phyloP scores from a whole-genome alignment of 2,888 invertebrate species.

The Conomelus anceps region DNA sequence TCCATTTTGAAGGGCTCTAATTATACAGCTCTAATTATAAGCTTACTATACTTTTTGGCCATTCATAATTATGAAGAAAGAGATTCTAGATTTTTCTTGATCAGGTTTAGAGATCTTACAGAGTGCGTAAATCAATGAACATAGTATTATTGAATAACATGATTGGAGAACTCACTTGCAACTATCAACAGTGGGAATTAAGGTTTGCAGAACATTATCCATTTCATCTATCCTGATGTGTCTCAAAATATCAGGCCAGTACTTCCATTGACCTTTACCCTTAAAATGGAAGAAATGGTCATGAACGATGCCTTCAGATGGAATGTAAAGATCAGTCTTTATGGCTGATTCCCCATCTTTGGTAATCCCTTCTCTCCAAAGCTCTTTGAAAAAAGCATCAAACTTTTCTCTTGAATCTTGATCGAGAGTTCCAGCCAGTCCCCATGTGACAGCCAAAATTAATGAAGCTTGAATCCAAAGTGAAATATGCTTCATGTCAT shows the following conservation, averaged over 20 bases:
- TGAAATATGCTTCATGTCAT: conserved; percentile 46
- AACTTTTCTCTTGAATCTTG: conserved; percentile 56
- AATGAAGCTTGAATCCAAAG: conserved; percentile 72
- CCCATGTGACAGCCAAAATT: conserved; percentile 73
- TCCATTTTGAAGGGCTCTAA: too few relatives aligned
- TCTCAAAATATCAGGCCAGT: conserved; percentile 71
- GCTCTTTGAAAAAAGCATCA: conserved; percentile 43
- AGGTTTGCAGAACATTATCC: conserved; percentile 47
- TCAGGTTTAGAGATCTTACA: too few relatives aligned
- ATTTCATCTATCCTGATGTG: conserved; percentile 49
- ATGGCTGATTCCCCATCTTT: conserved; percentile 48
- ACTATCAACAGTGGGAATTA: conserved; percentile 83
- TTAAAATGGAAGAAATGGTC: conserved; percentile 78
- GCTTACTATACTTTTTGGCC: too few relatives aligned
- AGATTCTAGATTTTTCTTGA: too few relatives aligned
- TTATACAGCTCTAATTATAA: too few relatives aligned
- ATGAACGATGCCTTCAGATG: conserved; percentile 67
- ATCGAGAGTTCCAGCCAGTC: conserved; percentile 74
- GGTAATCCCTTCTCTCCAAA: conserved; percentile 41
- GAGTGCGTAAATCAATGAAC: too few relatives aligned
- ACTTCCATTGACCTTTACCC: conserved; percentile 80
- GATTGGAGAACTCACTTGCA: conserved; percentile 45
- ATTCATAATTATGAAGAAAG: too few relatives aligned
- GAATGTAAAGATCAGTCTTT: conserved; percentile 66
- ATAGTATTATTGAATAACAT: neutral